phyloP scores from a whole-genome alignment of 2,113 vertebrate species.

The Tamias sibiricus region DNA sequence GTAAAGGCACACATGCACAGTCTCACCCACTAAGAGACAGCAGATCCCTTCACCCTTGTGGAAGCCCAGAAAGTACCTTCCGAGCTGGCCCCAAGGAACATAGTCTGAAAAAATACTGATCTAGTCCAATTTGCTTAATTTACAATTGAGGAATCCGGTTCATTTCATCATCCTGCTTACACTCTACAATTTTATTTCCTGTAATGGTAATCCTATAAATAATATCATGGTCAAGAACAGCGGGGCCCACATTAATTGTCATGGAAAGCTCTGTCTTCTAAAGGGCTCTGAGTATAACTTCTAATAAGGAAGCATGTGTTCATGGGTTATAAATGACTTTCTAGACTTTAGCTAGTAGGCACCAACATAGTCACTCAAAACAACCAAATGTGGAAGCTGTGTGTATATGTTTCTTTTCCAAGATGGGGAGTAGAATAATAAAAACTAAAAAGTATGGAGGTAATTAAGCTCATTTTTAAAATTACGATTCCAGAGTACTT shows the following conservation, averaged over 20 bases:
- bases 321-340: background rate
- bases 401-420: background rate
- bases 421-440: background rate
- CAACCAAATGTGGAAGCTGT: background rate
- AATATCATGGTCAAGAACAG: background rate
- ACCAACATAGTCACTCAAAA: background rate
- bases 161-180: slow-evolving; percentile 39
- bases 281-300: background rate
- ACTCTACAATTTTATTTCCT: background rate
- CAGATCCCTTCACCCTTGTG: background rate
- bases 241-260: background rate
- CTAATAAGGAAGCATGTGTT: background rate
- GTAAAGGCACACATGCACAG: background rate
- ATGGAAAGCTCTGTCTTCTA: background rate
- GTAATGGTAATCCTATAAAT: background rate
- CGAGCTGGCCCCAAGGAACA: background rate
- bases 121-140: background rate
- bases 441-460: background rate
- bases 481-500: background rate
- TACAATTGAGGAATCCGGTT: slow-evolving; percentile 59
- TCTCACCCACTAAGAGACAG: background rate
- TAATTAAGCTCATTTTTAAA: slow-evolving; percentile 7
- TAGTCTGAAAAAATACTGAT: background rate
- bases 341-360: background rate
- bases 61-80: background rate